Evolutionary conservation across 2,888 invertebrate genomes (phyloP), one percentile per base, ranked within the genome.

Genomic region (Philereme transversata): DNA sequence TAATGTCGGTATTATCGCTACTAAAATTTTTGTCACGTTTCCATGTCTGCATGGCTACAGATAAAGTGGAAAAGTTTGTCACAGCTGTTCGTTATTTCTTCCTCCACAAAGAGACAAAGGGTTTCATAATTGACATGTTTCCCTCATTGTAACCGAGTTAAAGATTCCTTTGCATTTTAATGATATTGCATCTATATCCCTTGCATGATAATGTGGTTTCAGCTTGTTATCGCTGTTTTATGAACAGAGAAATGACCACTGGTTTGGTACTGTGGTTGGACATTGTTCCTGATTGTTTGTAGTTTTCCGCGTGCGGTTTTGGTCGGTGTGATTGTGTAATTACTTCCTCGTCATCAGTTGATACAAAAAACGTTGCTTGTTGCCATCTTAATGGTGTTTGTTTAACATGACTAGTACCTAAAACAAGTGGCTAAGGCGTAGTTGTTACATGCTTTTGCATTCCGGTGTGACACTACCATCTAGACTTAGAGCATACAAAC

Each of bases 251-350:
- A 34, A 11, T 33, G 62, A 71, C 70, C 73, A 73, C 73, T 74
- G 64, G 58, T 64, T 61, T 67, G 67, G 65, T 60, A 49, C 47
- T 55, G 51, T 45, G 58, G 58, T 62, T 67, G 55, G 74, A 69
- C 72, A 77, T 84, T 80, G 80, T 83, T 81, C 79, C 81, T 82
- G 75, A 79, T 76, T 77, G 78, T 81, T 73, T 73, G 77, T 73
- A 71, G 77, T 82, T 85, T 86, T 86, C 86, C 85, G 84, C 77
- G 69, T 83, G 81, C 77, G 79, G 82, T 82, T 84, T 83, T 81
- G 78, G 79, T 79, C 77, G 75, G 72, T 81, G 78, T 81, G 79
- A 75, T 77, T 83, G 77, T 77, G 74, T 87, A 87, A 88, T 87
- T 84, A 86, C 84, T 87, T 88, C 87, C 88, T 84, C 72, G 75